Percentiles rank a stretch among this genome's conserved stretches.
Evolutionary conservation across 2,113 vertebrate species (phyloP).

Genomic region (Pheucticus melanocephalus): DNA sequence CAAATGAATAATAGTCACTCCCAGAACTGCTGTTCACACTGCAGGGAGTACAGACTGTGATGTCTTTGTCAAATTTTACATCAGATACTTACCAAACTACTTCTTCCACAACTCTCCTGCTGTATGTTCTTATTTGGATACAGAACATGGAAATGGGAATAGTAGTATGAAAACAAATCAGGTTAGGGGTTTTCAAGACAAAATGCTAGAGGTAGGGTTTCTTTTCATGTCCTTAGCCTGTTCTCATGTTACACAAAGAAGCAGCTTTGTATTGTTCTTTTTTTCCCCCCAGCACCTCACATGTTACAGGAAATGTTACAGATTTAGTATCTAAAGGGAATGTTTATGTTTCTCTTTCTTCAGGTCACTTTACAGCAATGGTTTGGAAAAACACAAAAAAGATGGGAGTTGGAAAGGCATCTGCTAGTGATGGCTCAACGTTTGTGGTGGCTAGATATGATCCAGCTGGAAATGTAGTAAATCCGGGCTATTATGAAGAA

Average conservation of each 20-base stretch:
- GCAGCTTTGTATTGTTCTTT: neutral
- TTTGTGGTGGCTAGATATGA: constrained; percentile 96
- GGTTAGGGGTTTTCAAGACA: neutral
- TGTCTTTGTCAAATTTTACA: neutral
- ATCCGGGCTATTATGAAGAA: constrained; percentile 92
- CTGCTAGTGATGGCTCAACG: constrained; percentile 88
- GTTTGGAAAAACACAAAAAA: constrained; percentile 92
- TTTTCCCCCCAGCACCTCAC: accelerated
- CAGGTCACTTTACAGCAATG: constrained; percentile 98
- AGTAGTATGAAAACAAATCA: neutral
- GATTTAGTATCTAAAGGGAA: neutral
- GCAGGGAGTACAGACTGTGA: neutral
- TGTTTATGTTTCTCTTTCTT: neutral
- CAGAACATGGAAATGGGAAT: neutral
- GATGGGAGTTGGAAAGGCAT: constrained; percentile 92
- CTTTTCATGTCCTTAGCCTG: neutral
- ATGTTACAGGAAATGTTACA: neutral
- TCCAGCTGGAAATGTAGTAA: constrained; percentile 94
- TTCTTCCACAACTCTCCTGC: neutral
- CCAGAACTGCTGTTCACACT: neutral
- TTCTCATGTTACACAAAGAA: neutral
- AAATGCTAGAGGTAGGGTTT: neutral
- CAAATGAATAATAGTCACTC: neutral
- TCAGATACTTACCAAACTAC: neutral
- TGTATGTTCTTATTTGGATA: neutral